Evolutionary conservation across 2,113 vertebrate species (phyloP).

Genomic region (Pantherophis guttatus): DNA sequence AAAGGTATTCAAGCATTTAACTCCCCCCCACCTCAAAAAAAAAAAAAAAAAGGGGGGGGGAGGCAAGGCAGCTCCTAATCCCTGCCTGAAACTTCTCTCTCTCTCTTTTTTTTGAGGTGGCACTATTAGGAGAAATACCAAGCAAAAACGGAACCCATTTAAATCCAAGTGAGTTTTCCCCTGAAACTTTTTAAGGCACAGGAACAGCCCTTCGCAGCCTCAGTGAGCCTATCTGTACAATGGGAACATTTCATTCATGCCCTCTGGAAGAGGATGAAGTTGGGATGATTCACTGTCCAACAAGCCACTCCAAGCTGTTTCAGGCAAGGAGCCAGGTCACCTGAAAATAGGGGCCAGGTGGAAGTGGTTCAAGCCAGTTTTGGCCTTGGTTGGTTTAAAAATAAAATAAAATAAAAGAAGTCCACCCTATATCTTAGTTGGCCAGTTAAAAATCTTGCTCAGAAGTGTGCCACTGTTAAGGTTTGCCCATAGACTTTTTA

Average conservation of each 20-base stretch:
- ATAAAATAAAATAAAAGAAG: background rate
- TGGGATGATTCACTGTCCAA: background rate
- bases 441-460: background rate
- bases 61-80: background rate
- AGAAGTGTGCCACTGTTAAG: background rate
- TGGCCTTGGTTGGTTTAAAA: too few relatives aligned
- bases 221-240: background rate
- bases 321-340: too few relatives aligned
- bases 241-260: background rate
- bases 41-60: background rate
- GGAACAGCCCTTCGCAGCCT: background rate
- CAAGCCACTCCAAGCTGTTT: background rate
- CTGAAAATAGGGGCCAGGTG: background rate
- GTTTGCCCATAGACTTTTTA: background rate
- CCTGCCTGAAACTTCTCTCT: background rate
- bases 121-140: background rate
- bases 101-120: background rate
- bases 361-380: background rate
- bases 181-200: background rate
- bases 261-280: background rate
- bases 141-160: background rate
- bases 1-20: background rate
- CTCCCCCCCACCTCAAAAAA: background rate
- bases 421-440: background rate
- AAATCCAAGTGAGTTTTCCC: background rate